These are phyloP conservation scores for Rhagium mordax DNA, from an alignment of 2,888 invertebrate genomes.

Conservation along the genomic window DNA sequence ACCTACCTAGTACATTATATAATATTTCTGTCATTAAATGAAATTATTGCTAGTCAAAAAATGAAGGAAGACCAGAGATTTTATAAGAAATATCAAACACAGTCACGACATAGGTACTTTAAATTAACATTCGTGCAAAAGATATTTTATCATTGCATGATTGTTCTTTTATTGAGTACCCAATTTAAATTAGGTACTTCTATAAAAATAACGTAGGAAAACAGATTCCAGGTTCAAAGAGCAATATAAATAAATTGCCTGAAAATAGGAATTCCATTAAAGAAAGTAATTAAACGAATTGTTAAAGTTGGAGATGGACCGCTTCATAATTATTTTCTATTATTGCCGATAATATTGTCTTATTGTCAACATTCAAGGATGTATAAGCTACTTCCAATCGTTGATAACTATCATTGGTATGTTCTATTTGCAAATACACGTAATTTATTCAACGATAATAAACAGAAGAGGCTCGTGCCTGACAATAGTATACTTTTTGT, in stretches of 20 bases:
- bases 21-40: not conserved
- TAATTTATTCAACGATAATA: too few species aligned
- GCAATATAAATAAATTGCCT: not conserved
- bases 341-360: not conserved
- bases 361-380: too few species aligned
- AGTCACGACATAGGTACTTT: too few species aligned
- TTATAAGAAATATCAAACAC: too few species aligned
- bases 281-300: not conserved
- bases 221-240: not conserved
- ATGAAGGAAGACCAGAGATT: too few species aligned
- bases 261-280: not conserved
- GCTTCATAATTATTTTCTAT: not conserved
- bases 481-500: too few species aligned
- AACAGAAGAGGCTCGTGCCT: too few species aligned
- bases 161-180: not conserved
- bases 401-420: too few species aligned
- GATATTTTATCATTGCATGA: not conserved
- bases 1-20: not conserved
- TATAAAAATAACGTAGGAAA: not conserved
- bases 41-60: not conserved
- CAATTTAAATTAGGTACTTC: not conserved
- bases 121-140: not conserved
- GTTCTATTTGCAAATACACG: too few species aligned
- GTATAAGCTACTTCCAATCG: too few species aligned
- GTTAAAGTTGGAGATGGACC: not conserved